Base-by-base conservation (phyloP, 2,888 invertebrate species). In the Hypomecis atomaria region DNA sequence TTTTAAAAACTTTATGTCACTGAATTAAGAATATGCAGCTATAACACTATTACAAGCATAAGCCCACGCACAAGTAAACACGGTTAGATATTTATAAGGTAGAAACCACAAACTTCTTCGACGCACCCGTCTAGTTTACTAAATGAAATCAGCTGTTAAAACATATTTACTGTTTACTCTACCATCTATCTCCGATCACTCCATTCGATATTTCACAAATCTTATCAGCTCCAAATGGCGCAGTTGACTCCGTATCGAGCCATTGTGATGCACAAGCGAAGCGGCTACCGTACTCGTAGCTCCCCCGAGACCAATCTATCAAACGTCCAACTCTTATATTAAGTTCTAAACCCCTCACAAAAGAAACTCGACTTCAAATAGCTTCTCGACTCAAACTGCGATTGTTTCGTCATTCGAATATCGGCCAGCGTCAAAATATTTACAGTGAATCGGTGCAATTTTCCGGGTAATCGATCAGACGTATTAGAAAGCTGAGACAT, bases 381-480 rank as follows among this genome's bases (percentile, higher is more conserved):
- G 44, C 50, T 89, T 83, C 23, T 23, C 23, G 23, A 23, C 23
- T 23, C 76, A 86, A 83, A 78, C 85, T 59, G 7, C 60, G 83
- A 90, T 89, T 90, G 90, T 91, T 88, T 91, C 82, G 88, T 87
- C 86, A 92, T 92, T 86, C 88, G 87, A 88, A 84, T 78, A 80
- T 86, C 78, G 78, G 78, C 77, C 81, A 81, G 76, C 84, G 92
- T 92, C 92, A 91, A 85, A 92, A 92, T 91, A 92, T 92, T 92
- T 90, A 87, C 88, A 83, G 79, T 75, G 82, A 85, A 85, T 86
- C 83, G 74, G 78, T 80, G 75, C 87, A 78, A 91, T 92, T 92
- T 92, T 86, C 86, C 84, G 83, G 81, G 71, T 85, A 78, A 92
- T 92, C 92, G 86, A 92, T 92, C 91, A 79, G 77, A 77, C 75